Evolutionary conservation across 2,888 invertebrate species (phyloP), one percentile per base, ranked within the genome.

Genomic region (Brachyptera putata): DNA sequence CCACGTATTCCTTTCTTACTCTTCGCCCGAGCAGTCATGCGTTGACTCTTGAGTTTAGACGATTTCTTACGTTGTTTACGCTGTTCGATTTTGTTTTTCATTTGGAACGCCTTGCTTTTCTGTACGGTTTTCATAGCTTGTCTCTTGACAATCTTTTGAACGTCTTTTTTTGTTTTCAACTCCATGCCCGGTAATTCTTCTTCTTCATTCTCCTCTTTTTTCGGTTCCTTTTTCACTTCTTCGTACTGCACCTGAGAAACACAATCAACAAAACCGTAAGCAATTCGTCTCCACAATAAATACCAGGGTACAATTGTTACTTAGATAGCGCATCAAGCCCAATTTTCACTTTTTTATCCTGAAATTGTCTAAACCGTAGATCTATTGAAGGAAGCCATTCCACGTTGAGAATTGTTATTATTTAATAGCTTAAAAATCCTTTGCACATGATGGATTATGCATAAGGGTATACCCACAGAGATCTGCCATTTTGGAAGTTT

Each of bases 71-170:
- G 85, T 70, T 89, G 88, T 66, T 84, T 83, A 55, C 80, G 76
- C 65, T 82, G 80, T 63, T 89, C 88, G 24, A 89, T 69, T 71
- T 84, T 85, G 67, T 83, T 85, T 70, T 91, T 89, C 74, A 81
- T 81, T 76, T 87, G 85, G 69, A 86, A 90, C 0, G 83, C 81
- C 79, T 87, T 89, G 70, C 88, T 91, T 66, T 87, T 86, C 69
- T 88, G 83, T 14, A 90, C 79, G 70, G 84, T 84, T 68, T 86
- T 85, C 0, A 86, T 79, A 0, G 89, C 87, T 71, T 86, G 83
- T 64, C 83, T 83, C 68, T 87, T 87, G 7, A 89, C 77, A 63
- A 83, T 75, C 67, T 78, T 84, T 68, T 88, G 86, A 1, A 91
- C 74, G 68, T 88, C 86, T 71, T 85, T 86, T 70, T 85, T 84